Evolutionary conservation across 2,113 vertebrate genomes (phyloP).

Genomic region (Spheniscus mendiculus): DNA sequence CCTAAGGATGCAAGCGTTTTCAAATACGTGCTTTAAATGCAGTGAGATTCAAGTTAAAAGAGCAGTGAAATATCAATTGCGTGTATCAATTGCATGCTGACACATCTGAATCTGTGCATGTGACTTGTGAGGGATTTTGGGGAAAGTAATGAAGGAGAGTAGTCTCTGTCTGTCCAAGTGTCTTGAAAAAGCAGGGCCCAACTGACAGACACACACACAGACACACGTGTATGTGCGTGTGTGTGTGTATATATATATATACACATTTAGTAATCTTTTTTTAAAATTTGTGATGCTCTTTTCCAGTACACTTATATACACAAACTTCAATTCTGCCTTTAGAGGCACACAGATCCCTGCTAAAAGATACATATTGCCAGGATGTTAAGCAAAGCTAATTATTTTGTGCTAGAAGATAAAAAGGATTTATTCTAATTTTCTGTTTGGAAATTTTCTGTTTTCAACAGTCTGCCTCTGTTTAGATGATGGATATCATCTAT

Average conservation of each 20-base stretch:
- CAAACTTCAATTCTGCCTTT: background rate
- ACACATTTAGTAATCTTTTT: background rate
- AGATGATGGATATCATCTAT: background rate
- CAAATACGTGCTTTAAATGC: background rate
- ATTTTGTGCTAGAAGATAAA: background rate
- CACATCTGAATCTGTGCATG: background rate
- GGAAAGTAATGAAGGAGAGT: background rate
- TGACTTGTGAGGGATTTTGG: background rate
- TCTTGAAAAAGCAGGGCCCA: background rate
- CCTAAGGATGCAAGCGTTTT: conserved; percentile 9
- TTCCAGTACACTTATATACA: background rate
- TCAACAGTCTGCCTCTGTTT: background rate
- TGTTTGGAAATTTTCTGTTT: background rate
- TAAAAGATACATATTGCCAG: background rate
- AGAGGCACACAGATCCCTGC: background rate
- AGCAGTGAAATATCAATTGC: background rate
- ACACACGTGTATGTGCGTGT: fast-evolving
- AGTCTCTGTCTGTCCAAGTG: background rate
- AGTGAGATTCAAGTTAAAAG: background rate
- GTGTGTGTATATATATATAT: too few species aligned
- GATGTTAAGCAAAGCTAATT: background rate
- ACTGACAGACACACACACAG: fast-evolving
- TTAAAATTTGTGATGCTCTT: fast-evolving
- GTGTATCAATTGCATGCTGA: background rate
- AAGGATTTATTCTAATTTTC: background rate